Evolutionary conservation across 2,888 invertebrate species (phyloP).

Genomic region (Gryllus longicercus): DNA sequence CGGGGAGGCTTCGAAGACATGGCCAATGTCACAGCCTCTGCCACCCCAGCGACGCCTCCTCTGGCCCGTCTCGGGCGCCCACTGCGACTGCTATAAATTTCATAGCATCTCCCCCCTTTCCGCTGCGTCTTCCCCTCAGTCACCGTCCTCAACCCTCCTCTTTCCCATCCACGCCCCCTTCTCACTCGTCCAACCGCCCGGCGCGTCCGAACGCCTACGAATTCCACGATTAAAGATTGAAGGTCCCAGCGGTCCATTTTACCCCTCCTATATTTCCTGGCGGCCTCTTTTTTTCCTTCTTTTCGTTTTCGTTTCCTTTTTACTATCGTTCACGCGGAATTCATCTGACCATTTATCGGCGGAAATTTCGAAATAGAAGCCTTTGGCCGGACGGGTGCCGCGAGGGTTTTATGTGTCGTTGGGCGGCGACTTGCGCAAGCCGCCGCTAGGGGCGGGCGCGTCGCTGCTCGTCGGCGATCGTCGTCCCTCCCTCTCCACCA

Average conservation of each 20-base stretch:
- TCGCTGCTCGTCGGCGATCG: too few relatives aligned
- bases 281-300: neutral
- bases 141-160: neutral
- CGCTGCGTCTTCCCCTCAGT: neutral
- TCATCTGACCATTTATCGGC: neutral
- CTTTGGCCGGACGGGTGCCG: too few relatives aligned
- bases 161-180: neutral
- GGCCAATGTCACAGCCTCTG: too few relatives aligned
- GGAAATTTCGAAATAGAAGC: neutral
- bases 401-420: too few relatives aligned
- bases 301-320: neutral
- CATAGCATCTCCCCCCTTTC: neutral
- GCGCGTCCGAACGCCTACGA: neutral
- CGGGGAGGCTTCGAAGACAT: too few relatives aligned
- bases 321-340: neutral
- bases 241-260: slow-evolving; percentile 4
- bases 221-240: neutral
- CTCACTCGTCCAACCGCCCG: neutral
- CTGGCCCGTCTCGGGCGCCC: neutral
- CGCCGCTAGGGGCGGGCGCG: too few relatives aligned
- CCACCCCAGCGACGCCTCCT: neutral
- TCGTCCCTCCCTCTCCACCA: too few relatives aligned
- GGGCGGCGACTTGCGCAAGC: too few relatives aligned
- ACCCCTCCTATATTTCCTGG: neutral
- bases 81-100: neutral